Evolutionary conservation across 2,113 vertebrate species (phyloP).

Genomic region (Apus apus): DNA sequence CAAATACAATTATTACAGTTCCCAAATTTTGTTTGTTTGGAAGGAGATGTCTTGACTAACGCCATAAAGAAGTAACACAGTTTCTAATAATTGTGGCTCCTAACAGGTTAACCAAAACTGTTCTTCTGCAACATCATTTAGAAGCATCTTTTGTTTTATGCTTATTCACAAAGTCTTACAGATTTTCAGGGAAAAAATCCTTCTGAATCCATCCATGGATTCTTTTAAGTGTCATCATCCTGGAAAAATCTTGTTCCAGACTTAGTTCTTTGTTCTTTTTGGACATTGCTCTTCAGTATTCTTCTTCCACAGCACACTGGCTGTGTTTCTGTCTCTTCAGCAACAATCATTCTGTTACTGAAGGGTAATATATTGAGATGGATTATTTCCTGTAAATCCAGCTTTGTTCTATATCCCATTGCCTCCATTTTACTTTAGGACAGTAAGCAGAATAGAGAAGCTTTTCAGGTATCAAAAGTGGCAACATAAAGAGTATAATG

Average conservation of each 20-base stretch:
- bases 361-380: conserved; percentile 17
- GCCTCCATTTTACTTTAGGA: conserved; percentile 15
- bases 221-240: conserved; percentile 32
- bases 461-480: conserved; percentile 54
- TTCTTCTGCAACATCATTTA: background rate
- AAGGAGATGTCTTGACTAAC: conserved; percentile 2
- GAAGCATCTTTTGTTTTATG: background rate
- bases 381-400: conserved; percentile 65
- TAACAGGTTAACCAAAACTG: background rate
- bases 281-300: conserved; percentile 15
- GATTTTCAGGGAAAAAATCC: background rate
- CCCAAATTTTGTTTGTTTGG: background rate
- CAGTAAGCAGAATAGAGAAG: conserved; percentile 33
- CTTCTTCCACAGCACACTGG: conserved; percentile 13
- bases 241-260: conserved; percentile 36
- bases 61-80: background rate
- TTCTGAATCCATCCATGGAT: background rate
- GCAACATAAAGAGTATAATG: conserved; percentile 4
- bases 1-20: background rate
- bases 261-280: conserved; percentile 18
- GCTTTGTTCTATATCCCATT: conserved; percentile 57
- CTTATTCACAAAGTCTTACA: background rate
- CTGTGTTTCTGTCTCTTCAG: conserved; percentile 36
- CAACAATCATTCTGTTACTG: background rate
- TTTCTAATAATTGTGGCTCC: background rate